Evolutionary conservation across 2,113 vertebrate species (phyloP), one percentile per base, ranked within the genome.

Genomic region (Coreoperca whiteheadi): DNA sequence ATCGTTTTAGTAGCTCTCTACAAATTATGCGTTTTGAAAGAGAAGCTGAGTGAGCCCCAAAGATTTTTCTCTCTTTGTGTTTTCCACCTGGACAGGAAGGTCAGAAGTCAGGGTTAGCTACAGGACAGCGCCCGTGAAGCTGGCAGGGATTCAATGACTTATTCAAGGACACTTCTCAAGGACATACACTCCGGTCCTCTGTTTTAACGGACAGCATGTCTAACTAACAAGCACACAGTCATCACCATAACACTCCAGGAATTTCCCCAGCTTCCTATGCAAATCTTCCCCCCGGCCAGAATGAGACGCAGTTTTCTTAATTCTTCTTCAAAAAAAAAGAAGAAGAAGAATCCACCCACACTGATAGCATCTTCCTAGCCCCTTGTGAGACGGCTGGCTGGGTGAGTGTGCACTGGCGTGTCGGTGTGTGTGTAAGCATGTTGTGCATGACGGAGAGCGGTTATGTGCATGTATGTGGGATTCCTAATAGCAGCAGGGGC

Each of bases 401-500:
- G 11, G 34, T 2, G 75, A 14, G 34, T 59, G 81, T 59, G 83
- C 32, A 46, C 11, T 53, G 34, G 54, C 66, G 85, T 79, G 72
- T 86, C 18, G 79, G 64, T 1, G 65, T 70, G 85, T 68, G 76
- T 75, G 63, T 86, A 41, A 50, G 81, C 41, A 74, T 83, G 77
- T 85, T 75, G 88, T 86, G 82, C 43, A 64, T 39, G 74, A 61
- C 4, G 37, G 30, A 54, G 61, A 10, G 76, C 46, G 77, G 20
- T 16, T 53, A 1, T 71, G 79, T 69, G 46, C 28, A 30, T 21
- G 32, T 56, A 56, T 72, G 66, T 60, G 71, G 43, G 76, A 73
- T 66, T 88, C 64, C 78, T 85, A 92, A 90, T 69, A 93, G 89
- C 79, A 87, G 79, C 70, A 64, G 74, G 28, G 25, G 72, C 79